Evolutionary conservation across 2,888 invertebrate species (phyloP).

Genomic region (Metacarcinus magister): DNA sequence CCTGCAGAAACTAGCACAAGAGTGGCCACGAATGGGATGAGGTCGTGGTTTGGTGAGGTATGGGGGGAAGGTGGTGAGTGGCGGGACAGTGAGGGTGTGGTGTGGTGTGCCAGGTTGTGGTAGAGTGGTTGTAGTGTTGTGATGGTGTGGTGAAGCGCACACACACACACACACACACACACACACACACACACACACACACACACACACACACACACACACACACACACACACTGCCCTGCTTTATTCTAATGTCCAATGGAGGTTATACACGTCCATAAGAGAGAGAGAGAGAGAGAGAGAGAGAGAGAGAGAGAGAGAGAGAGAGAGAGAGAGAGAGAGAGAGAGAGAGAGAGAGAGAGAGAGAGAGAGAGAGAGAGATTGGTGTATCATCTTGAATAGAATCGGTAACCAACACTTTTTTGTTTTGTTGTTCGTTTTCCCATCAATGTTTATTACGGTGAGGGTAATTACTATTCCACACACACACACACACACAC

Average conservation of each 20-base stretch:
- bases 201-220: constrained; percentile 40
- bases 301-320: constrained; percentile 15
- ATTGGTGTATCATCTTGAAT: not conserved
- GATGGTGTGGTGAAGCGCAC: not conserved
- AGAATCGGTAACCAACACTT: not conserved
- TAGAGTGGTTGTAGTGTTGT: not conserved
- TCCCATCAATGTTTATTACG: not conserved
- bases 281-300: constrained; percentile 15
- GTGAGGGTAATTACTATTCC: not conserved
- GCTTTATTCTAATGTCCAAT: not conserved
- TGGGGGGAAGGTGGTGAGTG: not conserved
- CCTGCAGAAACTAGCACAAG: not conserved
- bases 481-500: not conserved
- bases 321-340: constrained; percentile 28
- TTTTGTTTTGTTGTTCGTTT: not conserved
- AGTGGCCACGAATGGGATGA: not conserved
- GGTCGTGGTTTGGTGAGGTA: not conserved
- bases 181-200: constrained; percentile 27
- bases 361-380: constrained; percentile 33
- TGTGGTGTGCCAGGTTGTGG: not conserved
- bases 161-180: constrained; percentile 20
- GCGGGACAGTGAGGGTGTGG: not conserved
- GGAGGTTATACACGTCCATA: not conserved
- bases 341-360: constrained; percentile 30
- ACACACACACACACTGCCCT: not conserved